These are phyloP conservation scores for Zophobas morio DNA, from an alignment of 1,140 invertebrate genomes.

Conservation along the genomic window DNA sequence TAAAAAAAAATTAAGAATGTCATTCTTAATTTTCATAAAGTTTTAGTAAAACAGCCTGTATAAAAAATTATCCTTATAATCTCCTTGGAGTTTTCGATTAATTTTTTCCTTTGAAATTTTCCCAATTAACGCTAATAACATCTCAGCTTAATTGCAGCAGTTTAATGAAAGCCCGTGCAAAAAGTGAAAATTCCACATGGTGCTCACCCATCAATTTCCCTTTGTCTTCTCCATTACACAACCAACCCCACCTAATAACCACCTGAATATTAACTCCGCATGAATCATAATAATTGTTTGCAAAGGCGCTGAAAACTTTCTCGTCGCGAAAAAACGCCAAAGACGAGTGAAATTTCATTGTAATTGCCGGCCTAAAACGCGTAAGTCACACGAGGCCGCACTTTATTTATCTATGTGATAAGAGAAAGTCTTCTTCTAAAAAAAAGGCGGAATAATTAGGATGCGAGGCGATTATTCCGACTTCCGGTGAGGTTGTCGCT, in stretches of 20 bases:
- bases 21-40: no score
- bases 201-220: constrained; percentile 1
- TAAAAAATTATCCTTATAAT: no score
- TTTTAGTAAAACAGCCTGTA: no score
- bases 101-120: no score
- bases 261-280: constrained; percentile 18
- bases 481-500: constrained; percentile 6
- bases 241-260: constrained; percentile 3
- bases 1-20: no score
- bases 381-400: constrained; percentile 11
- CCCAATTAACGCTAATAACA: no score
- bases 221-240: constrained; percentile 6
- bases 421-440: constrained; percentile 12
- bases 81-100: no score
- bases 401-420: not conserved
- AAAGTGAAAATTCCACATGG: no score
- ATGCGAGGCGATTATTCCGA: not conserved
- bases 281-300: not conserved
- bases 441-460: constrained; percentile 19
- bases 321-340: constrained; percentile 15
- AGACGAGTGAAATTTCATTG: constrained; percentile 1
- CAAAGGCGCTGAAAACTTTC: constrained; percentile 18
- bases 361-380: constrained; percentile 15
- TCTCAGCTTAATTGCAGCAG: no score
- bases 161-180: no score